Evolutionary conservation across 1,140 invertebrate species (phyloP).

Genomic region (Pararge aegeria): DNA sequence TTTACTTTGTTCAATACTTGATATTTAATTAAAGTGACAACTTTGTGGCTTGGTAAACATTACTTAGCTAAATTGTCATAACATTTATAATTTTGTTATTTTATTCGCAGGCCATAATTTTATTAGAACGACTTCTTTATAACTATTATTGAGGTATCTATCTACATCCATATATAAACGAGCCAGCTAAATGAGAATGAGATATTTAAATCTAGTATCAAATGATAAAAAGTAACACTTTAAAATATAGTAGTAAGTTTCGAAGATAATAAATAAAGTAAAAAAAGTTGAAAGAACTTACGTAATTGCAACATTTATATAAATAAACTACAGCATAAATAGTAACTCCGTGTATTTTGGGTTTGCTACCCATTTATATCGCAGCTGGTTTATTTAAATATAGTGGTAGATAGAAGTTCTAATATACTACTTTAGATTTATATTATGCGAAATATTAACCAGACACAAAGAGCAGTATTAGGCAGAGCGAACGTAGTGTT

Average conservation of each 20-base stretch:
- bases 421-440: neutral
- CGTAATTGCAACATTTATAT: too few relatives aligned
- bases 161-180: neutral
- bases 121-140: neutral
- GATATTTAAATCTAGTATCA: neutral
- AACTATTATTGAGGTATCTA: neutral
- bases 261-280: too few relatives aligned
- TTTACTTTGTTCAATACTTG: slow-evolving; percentile 15
- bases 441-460: neutral
- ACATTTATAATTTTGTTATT: neutral
- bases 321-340: too few relatives aligned
- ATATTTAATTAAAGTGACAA: slow-evolving; percentile 20
- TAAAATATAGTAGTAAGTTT: too few relatives aligned
- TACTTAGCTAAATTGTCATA: neutral
- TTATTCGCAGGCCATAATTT: neutral
- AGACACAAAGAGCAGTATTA: neutral
- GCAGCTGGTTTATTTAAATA: neutral
- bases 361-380: neutral
- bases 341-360: neutral
- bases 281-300: too few relatives aligned
- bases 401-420: neutral
- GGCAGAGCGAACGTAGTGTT: neutral
- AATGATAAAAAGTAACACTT: too few relatives aligned
- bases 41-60: neutral
- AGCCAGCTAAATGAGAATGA: neutral